These are phyloP conservation scores for Eumeta japonica DNA, from an alignment of 1,140 invertebrate species.

Conservation along the genomic window DNA sequence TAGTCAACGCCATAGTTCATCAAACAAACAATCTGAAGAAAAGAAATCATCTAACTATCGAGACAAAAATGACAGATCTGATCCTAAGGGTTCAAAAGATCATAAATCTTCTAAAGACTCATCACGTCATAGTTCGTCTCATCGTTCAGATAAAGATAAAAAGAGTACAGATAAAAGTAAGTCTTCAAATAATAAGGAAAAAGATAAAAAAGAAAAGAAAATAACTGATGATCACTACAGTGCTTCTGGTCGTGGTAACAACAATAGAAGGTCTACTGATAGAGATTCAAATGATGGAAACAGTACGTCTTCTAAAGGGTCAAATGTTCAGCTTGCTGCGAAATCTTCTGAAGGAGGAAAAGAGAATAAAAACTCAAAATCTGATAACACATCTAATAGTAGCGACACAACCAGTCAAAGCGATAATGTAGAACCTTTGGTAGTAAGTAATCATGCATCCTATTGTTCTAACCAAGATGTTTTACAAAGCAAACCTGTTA, in stretches of 20 bases:
- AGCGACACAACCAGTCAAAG: constrained; percentile 44
- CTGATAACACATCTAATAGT: constrained; percentile 45
- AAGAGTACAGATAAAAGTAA: constrained; percentile 31
- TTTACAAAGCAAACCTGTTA: constrained; percentile 25
- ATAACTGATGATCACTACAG: constrained; percentile 60
- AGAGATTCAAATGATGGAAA: constrained; percentile 61
- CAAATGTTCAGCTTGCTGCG: constrained; percentile 33
- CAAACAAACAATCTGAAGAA: constrained; percentile 41
- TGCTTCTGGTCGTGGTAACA: constrained; percentile 50
- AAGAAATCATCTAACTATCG: constrained; percentile 31
- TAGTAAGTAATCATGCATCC: constrained; percentile 15
- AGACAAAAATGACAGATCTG: constrained; percentile 39
- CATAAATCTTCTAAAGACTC: constrained; percentile 41
- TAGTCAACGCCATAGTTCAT: constrained; percentile 31
- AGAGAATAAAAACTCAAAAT: constrained; percentile 43
- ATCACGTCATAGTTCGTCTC: constrained; percentile 30
- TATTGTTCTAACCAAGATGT: constrained; percentile 15
- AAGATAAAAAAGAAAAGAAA: constrained; percentile 49
- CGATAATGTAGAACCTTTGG: constrained; percentile 30
- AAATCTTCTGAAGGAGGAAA: constrained; percentile 38
- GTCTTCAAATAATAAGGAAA: constrained; percentile 42
- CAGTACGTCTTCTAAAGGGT: constrained; percentile 46
- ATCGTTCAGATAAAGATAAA: constrained; percentile 47
- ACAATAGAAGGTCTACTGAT: constrained; percentile 56
- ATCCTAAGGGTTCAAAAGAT: constrained; percentile 42